Evolutionary conservation across 2,113 vertebrate genomes (phyloP).

Genomic region (Uria lomvia): DNA sequence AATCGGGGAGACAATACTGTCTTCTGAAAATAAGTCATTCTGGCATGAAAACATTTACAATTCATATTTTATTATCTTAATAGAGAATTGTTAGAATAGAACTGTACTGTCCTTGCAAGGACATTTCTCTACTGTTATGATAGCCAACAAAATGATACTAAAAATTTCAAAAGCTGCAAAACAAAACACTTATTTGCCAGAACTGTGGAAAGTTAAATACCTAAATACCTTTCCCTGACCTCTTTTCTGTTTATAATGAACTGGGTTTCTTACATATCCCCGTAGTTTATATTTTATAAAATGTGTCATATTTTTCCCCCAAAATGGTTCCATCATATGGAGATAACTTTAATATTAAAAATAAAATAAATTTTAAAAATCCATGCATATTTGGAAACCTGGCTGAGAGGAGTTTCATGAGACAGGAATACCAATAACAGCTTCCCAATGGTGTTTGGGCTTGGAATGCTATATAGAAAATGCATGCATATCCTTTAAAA

Average conservation of each 20-base stretch:
- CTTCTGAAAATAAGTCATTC: not conserved
- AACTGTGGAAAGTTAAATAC: not conserved
- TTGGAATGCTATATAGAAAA: not conserved
- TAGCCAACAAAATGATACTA: not conserved
- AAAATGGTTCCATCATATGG: not conserved
- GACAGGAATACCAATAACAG: not conserved
- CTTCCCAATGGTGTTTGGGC: not conserved
- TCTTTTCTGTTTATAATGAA: not conserved
- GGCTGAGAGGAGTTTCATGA: not conserved
- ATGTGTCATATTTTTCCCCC: not conserved
- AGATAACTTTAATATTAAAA: not conserved
- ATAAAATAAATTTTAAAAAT: not conserved
- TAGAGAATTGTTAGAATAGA: not conserved
- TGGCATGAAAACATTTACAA: not conserved
- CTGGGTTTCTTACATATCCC: not conserved
- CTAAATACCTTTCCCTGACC: not conserved
- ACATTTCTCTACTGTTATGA: not conserved
- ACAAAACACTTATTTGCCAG: not conserved
- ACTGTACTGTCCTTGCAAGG: not conserved
- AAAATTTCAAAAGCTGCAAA: not conserved
- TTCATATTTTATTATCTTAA: not conserved
- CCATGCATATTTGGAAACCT: not conserved
- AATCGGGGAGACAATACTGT: not conserved
- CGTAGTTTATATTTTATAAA: not conserved
- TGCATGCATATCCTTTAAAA: not conserved